A percentile compares a stretch with the other conserved stretches of the same genome.
These are phyloP conservation scores for Peromyscus nudipes DNA, from an alignment of 2,797 vertebrate species.

Conservation along the genomic window DNA sequence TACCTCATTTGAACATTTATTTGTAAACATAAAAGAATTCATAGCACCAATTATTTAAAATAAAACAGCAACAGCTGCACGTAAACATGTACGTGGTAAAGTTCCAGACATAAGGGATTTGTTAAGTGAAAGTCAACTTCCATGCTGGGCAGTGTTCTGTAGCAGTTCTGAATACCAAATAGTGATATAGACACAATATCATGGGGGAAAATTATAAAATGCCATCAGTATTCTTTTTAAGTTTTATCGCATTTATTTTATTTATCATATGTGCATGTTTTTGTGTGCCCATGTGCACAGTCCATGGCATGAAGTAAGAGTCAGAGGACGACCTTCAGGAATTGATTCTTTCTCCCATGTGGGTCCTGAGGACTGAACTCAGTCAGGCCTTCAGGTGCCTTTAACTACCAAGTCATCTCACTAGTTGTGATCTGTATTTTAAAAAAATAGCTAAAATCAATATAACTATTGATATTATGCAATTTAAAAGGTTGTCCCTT, in stretches of 20 bases:
- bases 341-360: background rate
- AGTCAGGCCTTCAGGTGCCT: background rate
- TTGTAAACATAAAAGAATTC: conserved; percentile 7
- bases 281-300: background rate
- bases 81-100: background rate
- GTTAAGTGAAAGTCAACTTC: background rate
- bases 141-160: background rate
- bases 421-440: background rate
- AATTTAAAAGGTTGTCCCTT: background rate
- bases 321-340: background rate
- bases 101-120: background rate
- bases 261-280: background rate
- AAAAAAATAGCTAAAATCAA: background rate
- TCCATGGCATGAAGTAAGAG: too few relatives aligned
- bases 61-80: background rate
- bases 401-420: background rate
- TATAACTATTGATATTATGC: background rate
- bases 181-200: background rate
- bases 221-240: background rate
- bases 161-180: background rate
- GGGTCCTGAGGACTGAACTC: background rate
- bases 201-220: background rate
- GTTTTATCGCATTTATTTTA: background rate
- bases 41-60: conserved; percentile 33
- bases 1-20: background rate